These are phyloP conservation scores for Silurus lanzhouensis DNA, from an alignment of 2,797 vertebrate genomes.

Conservation along the genomic window DNA sequence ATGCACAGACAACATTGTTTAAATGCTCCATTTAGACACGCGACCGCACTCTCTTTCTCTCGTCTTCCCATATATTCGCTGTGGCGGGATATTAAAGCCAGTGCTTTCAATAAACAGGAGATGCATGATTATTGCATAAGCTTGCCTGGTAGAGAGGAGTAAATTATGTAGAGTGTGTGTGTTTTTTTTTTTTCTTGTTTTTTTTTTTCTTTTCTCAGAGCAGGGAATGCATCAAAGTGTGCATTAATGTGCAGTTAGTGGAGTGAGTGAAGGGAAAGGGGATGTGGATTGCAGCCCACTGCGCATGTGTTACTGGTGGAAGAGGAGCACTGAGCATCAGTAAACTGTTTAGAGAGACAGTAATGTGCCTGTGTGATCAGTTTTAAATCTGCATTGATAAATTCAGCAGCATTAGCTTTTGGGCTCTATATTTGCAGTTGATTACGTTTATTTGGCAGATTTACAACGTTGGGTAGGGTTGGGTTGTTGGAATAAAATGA, in stretches of 20 bases:
- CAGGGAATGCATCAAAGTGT: constrained; percentile 54
- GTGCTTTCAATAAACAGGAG: constrained; percentile 66
- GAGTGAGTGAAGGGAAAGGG: constrained; percentile 28
- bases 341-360: constrained; percentile 36
- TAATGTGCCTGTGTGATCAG: constrained; percentile 31
- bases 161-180: constrained; percentile 70
- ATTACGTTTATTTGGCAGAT: constrained; percentile 17
- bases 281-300: constrained; percentile 46
- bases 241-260: constrained; percentile 60
- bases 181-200: background rate
- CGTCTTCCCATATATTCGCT: constrained; percentile 56
- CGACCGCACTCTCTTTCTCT: constrained; percentile 48
- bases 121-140: constrained; percentile 76
- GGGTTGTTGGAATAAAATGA: background rate
- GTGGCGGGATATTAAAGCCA: constrained; percentile 68
- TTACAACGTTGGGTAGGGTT: background rate
- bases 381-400: constrained; percentile 6
- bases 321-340: constrained; percentile 48
- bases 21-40: constrained; percentile 69
- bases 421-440: background rate
- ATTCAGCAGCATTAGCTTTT: constrained; percentile 16
- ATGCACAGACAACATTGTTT: constrained; percentile 71
- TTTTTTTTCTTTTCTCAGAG: constrained; percentile 22
- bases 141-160: constrained; percentile 62
- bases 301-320: constrained; percentile 49